Evolutionary conservation across 2,113 vertebrate species (phyloP).

Genomic region (Chionis minor): DNA sequence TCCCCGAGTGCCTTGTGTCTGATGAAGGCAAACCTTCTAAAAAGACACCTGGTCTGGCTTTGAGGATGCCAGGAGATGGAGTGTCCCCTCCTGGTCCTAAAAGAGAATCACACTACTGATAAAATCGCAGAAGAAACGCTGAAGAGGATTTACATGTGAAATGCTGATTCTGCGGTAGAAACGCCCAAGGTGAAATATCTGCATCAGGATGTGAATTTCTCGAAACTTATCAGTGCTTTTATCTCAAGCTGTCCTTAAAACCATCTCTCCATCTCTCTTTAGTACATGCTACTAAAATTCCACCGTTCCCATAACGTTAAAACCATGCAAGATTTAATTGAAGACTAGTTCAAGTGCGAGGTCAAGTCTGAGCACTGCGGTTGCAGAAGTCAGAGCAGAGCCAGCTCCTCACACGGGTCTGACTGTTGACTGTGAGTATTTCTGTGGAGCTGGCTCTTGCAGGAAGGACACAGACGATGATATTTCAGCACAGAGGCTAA

Average conservation of each 20-base stretch:
- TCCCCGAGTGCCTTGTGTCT: background rate
- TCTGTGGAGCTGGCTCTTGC: background rate
- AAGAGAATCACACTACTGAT: background rate
- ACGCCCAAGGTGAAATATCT: background rate
- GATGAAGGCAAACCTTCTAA: background rate
- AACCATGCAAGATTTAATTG: background rate
- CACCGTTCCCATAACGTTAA: background rate
- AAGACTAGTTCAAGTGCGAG: background rate
- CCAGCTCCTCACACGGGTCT: background rate
- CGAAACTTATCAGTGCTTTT: background rate
- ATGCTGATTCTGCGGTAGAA: background rate
- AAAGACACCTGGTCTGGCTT: background rate
- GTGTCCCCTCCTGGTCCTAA: conserved; percentile 30
- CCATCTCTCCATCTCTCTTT: background rate
- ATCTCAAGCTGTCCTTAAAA: background rate
- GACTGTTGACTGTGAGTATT: background rate
- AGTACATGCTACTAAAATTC: background rate
- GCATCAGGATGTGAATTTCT: background rate
- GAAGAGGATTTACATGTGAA: background rate
- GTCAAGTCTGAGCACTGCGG: background rate
- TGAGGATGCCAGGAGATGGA: background rate
- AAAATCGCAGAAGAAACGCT: background rate
- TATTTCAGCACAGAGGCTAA: background rate
- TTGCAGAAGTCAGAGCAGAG: background rate
- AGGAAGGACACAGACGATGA: background rate